These are phyloP conservation scores for Pocillopora damicornis DNA, from an alignment of 64 coral and sea anemone genomes.

Conservation along the genomic window DNA sequence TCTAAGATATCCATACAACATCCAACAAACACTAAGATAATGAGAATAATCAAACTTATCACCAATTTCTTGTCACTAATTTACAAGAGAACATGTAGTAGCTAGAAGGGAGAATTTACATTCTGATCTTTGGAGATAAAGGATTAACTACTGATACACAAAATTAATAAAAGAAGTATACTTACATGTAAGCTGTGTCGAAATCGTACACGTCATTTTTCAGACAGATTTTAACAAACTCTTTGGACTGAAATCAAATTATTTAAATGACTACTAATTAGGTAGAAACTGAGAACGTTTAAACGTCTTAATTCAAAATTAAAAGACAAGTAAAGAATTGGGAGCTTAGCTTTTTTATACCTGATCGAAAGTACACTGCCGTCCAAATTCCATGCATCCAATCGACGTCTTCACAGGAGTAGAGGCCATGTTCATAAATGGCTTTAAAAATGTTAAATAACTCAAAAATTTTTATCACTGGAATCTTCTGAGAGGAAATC, in stretches of 20 bases:
- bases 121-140: no score
- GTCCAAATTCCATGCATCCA: constrained; percentile 6
- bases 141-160: no score
- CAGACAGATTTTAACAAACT: constrained; percentile 20
- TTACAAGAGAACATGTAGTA: no score
- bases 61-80: no score
- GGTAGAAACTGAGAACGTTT: background rate
- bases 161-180: background rate
- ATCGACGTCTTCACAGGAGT: constrained; percentile 2
- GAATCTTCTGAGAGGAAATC: no score
- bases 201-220: constrained; percentile 25
- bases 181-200: constrained; percentile 29
- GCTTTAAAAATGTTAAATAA: background rate
- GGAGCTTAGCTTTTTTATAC: background rate
- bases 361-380: background rate
- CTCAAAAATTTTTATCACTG: background rate
- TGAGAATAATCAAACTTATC: no score
- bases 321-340: no score
- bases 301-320: background rate
- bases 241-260: background rate
- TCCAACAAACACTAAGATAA: no score
- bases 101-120: no score
- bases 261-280: no score
- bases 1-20: no score
- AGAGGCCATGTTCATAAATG: background rate